Evolutionary conservation across 2,888 invertebrate genomes (phyloP), one percentile per base, ranked within the genome.

Genomic region (Melieria picta): DNA sequence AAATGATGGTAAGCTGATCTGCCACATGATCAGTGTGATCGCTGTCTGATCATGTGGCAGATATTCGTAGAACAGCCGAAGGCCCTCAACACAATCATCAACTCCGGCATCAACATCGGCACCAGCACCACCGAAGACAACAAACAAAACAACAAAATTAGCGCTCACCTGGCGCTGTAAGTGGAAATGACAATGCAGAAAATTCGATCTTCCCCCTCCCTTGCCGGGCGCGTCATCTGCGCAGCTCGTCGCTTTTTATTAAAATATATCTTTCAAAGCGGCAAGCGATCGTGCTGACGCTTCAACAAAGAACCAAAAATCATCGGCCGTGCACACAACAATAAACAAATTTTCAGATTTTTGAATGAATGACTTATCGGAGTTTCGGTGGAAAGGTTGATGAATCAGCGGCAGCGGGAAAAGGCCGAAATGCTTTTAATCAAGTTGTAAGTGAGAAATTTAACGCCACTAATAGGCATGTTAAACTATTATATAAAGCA

Each of bases 111-210:
- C 61, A 52, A 46, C 30, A 42, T 45, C 52, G 65, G 60, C 72
- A 72, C 0, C 48, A 69, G 30, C 45, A 42, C 46, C 68, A 65
- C 9, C 61, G 69, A 4, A 57, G 65, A 55, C 57, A 66, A 48
- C 42, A 47, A 72, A 45, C 60, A 5, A 11, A 67, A 60, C 67
- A 60, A 60, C 45, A 60, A 52, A 60, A 67, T 60, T 30, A 30
- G 30, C 16, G 42, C 58, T 52, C 61, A 42, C 11, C 56, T 57
- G 69, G 60, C 65, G 70, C 70, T 70, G 50, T 46, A 13, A 47
- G 48, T 70, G 70, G 70, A 70, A 70, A 65, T 70, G 70, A 70
- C 65, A 64, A 55, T 70, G 70, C 70, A 60, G 45, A 69, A 69
- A 56, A 43, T 42, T 46, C 56, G 61, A 43, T 16, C n/a, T 30